phyloP scores from a whole-genome alignment of 2,797 vertebrate genomes.

The Gymnothorax reevesii region DNA sequence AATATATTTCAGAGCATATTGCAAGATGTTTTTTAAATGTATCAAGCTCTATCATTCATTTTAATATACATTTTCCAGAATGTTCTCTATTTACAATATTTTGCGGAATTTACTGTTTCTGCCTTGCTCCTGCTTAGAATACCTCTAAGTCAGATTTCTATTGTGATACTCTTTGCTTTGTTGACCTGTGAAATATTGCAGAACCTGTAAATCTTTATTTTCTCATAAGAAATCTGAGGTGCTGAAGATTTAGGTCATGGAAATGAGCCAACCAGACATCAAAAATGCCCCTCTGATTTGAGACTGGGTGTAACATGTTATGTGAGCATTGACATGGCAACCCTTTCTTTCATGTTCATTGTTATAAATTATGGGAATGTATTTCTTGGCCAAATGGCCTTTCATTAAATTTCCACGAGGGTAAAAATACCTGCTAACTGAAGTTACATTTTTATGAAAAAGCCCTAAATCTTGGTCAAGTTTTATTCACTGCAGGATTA shows the following conservation, averaged over 20 bases:
- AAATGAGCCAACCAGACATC: not conserved
- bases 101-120: constrained; percentile 5
- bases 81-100: not conserved
- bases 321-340: not conserved
- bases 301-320: not conserved
- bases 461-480: not conserved
- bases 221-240: not conserved
- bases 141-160: not conserved
- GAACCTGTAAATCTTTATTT: not conserved
- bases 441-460: not conserved
- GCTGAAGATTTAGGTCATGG: not conserved
- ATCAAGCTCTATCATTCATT: not conserved
- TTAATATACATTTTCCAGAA: not conserved
- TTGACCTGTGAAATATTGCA: not conserved
- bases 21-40: not conserved
- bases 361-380: not conserved
- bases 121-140: not conserved
- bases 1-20: not conserved
- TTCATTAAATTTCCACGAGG: not conserved
- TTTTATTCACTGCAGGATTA: not conserved
- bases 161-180: not conserved
- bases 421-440: not conserved
- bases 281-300: not conserved
- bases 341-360: not conserved
- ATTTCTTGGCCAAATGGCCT: not conserved